Conservation (phyloP, 1,140 invertebrate genomes). For the Apis laboriosa region DNA sequence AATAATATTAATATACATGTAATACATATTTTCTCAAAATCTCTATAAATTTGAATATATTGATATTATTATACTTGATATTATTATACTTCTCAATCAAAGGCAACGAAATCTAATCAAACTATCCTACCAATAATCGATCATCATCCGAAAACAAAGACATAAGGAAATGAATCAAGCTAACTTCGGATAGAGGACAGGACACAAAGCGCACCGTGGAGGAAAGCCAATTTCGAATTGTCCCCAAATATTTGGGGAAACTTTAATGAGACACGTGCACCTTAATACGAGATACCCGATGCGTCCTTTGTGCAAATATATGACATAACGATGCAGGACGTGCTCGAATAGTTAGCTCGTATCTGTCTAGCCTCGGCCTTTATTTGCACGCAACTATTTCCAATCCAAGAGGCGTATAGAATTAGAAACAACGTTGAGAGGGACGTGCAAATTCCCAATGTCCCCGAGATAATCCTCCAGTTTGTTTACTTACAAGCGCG, state of each 20-base stretch:
- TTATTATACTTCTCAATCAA: too few species aligned
- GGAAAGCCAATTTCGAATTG: not conserved
- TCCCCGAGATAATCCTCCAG: constrained; percentile 59
- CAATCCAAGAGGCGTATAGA: constrained; percentile 45
- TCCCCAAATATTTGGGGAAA: not conserved
- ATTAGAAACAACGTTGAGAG: constrained; percentile 52
- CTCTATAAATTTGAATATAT: too few species aligned
- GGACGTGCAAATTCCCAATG: constrained; percentile 60
- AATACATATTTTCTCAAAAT: too few species aligned
- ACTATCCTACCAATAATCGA: too few species aligned
- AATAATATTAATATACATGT: too few species aligned
- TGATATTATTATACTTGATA: too few species aligned
- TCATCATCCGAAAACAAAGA: not conserved
- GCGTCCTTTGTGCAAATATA: constrained; percentile 17
- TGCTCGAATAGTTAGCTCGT: constrained; percentile 7
- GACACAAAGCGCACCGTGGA: not conserved
- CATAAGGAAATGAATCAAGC: not conserved
- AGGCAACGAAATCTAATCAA: too few species aligned
- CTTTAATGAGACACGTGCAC: not conserved
- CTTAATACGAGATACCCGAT: not conserved
- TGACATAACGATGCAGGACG: constrained; percentile 17
- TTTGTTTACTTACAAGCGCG: constrained; percentile 54
- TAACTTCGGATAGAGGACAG: not conserved
- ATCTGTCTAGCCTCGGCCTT: constrained; percentile 9
- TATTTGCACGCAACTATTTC: constrained; percentile 59